A percentile compares a stretch with the other conserved stretches of the same genome.
These are phyloP conservation scores for Thera obeliscata DNA, from an alignment of 2,888 invertebrate genomes.

Conservation along the genomic window DNA sequence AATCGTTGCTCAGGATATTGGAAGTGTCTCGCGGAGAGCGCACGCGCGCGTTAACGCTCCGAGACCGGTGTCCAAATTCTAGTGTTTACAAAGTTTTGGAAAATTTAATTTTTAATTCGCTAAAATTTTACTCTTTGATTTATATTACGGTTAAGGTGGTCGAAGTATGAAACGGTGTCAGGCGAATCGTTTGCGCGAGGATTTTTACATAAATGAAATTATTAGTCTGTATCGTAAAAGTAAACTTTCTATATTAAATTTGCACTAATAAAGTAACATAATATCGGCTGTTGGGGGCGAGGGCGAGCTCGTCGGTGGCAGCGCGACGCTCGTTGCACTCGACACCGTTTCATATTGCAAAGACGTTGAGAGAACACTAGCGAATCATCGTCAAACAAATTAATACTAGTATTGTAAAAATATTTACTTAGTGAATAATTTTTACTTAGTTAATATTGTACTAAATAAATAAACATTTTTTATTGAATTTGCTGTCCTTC, in stretches of 20 bases:
- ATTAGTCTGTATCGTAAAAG: slow-evolving; percentile 80
- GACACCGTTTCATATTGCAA: slow-evolving; percentile 69
- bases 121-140: slow-evolving; percentile 84
- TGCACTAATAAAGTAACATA: slow-evolving; percentile 78
- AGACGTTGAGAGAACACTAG: slow-evolving; percentile 79
- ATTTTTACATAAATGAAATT: slow-evolving; percentile 83
- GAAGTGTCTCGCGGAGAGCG: slow-evolving; percentile 61
- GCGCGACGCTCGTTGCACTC: slow-evolving; percentile 44
- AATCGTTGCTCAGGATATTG: slow-evolving; percentile 77
- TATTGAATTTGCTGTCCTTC: slow-evolving; percentile 86
- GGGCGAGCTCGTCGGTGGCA: slow-evolving; percentile 64
- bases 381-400: slow-evolving; percentile 80
- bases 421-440: slow-evolving; percentile 84
- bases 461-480: slow-evolving; percentile 83
- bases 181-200: slow-evolving; percentile 82
- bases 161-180: slow-evolving; percentile 81
- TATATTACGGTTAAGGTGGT: slow-evolving; percentile 81
- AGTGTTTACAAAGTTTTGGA: slow-evolving; percentile 84
- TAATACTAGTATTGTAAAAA: slow-evolving; percentile 83
- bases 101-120: slow-evolving; percentile 84
- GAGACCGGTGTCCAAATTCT: slow-evolving; percentile 78
- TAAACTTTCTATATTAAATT: slow-evolving; percentile 82
- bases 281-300: slow-evolving; percentile 66
- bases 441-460: slow-evolving; percentile 83
- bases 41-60: slow-evolving; percentile 53